Evolutionary conservation across 2,888 invertebrate species (phyloP).

Genomic region (Oeneis ivallda): DNA sequence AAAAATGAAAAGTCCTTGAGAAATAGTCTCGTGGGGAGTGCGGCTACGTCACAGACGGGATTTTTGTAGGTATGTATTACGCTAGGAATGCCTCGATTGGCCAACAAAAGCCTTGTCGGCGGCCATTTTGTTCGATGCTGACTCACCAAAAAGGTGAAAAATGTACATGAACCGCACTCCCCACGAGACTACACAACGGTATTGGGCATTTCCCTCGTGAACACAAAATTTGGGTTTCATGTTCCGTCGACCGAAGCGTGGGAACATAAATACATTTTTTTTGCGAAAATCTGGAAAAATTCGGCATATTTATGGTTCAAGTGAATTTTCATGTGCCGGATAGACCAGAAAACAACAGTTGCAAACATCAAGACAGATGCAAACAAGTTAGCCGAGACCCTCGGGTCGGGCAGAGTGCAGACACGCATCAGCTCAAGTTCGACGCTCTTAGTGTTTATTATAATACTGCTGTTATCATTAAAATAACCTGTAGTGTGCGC

Average conservation of each 20-base stretch:
- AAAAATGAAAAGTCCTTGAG: conserved; percentile 79
- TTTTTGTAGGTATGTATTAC: conserved; percentile 72
- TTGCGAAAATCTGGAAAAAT: conserved; percentile 39
- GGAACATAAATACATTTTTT: conserved; percentile 53
- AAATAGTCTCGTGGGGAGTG: conserved; percentile 79
- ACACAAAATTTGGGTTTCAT: conserved; percentile 81
- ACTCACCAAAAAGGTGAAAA: conserved; percentile 84
- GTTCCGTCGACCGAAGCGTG: conserved; percentile 68
- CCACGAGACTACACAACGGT: conserved; percentile 83
- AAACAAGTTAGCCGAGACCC: conserved; percentile 45
- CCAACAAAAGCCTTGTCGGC: conserved; percentile 77
- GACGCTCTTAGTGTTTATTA: conserved; percentile 25
- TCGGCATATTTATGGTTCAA: conserved; percentile 38
- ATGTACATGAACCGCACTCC: conserved; percentile 82
- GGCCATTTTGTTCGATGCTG: conserved; percentile 85
- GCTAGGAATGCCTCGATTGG: conserved; percentile 68
- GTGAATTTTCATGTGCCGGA: conserved; percentile 50
- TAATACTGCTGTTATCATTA: conserved; percentile 34
- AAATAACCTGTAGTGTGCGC: conserved; percentile 39
- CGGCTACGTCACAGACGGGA: conserved; percentile 71
- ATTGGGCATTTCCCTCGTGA: conserved; percentile 81
- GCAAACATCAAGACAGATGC: conserved; percentile 55
- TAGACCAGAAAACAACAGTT: conserved; percentile 62
- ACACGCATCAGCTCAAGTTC: conserved; percentile 28
- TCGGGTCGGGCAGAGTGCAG: conserved; percentile 27